phyloP scores from a whole-genome alignment of 2,888 invertebrate species.

The Pecten maximus region DNA sequence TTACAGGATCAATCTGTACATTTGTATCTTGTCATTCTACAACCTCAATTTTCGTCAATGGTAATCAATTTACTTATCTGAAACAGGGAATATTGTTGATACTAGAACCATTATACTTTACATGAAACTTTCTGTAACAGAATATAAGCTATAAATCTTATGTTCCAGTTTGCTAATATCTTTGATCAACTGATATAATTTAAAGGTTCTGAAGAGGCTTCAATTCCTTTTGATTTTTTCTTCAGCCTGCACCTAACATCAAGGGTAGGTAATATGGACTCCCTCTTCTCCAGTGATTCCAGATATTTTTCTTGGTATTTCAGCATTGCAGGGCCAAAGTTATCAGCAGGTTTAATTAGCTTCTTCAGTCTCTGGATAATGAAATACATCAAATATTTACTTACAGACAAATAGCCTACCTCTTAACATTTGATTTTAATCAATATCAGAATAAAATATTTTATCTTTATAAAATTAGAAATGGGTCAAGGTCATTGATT shows the following conservation, averaged over 20 bases:
- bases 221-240: background rate
- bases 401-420: no score
- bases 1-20: no score
- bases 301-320: slow-evolving; percentile 61
- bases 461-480: no score
- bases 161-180: background rate
- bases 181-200: background rate
- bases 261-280: background rate
- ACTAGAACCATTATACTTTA: no score
- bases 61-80: no score
- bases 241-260: background rate
- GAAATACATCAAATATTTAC: background rate
- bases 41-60: no score
- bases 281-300: slow-evolving; percentile 41
- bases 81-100: no score
- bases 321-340: slow-evolving; percentile 71
- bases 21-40: no score
- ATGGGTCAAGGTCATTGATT: no score
- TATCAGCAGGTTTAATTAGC: slow-evolving; percentile 64
- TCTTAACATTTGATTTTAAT: no score
- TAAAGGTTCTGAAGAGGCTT: background rate
- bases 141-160: background rate
- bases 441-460: no score
- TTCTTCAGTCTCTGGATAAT: slow-evolving; percentile 65
- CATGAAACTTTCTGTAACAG: background rate